These are phyloP conservation scores for Drosophila nigrodunni DNA, from an alignment of 1,140 invertebrate genomes.

Conservation along the genomic window DNA sequence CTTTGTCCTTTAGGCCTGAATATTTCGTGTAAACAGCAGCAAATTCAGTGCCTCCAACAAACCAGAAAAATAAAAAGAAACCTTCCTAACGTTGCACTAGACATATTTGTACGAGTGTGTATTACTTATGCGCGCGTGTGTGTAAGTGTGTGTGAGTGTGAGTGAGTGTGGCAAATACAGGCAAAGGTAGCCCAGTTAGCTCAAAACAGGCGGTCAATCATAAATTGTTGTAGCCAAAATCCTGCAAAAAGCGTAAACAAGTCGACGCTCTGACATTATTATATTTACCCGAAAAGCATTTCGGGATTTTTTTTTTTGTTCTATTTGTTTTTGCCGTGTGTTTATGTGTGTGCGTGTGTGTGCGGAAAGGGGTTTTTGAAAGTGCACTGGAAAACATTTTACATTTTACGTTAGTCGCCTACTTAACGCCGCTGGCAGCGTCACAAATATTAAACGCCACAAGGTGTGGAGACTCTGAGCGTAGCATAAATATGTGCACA, in stretches of 20 bases:
- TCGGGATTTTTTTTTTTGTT: slow-evolving; percentile 8
- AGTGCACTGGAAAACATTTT: slow-evolving; percentile 65
- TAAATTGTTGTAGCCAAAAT: slow-evolving; percentile 70
- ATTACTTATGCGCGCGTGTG: not conserved
- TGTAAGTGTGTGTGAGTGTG: not conserved
- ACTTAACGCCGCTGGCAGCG: slow-evolving; percentile 47
- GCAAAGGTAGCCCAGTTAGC: slow-evolving; percentile 2
- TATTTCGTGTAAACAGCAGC: not conserved
- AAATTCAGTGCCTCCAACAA: not conserved
- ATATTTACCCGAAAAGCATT: slow-evolving; percentile 58
- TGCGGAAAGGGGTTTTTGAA: slow-evolving; percentile 13
- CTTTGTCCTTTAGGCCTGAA: not conserved
- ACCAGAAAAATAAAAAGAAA: not conserved
- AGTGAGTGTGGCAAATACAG: not conserved
- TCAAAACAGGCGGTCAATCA: slow-evolving; percentile 69
- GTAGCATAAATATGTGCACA: slow-evolving; percentile 65
- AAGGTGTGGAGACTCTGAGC: slow-evolving; percentile 68
- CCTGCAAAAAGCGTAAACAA: slow-evolving; percentile 76
- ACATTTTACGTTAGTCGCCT: slow-evolving; percentile 63
- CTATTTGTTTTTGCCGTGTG: slow-evolving; percentile 1
- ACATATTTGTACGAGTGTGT: no score
- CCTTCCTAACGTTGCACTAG: not conserved
- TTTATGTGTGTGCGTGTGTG: not conserved
- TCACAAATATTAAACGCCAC: slow-evolving; percentile 80
- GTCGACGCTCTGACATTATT: slow-evolving; percentile 77